These are phyloP conservation scores for Taurulus bubalis DNA, from an alignment of 2,113 vertebrate genomes.

Conservation along the genomic window DNA sequence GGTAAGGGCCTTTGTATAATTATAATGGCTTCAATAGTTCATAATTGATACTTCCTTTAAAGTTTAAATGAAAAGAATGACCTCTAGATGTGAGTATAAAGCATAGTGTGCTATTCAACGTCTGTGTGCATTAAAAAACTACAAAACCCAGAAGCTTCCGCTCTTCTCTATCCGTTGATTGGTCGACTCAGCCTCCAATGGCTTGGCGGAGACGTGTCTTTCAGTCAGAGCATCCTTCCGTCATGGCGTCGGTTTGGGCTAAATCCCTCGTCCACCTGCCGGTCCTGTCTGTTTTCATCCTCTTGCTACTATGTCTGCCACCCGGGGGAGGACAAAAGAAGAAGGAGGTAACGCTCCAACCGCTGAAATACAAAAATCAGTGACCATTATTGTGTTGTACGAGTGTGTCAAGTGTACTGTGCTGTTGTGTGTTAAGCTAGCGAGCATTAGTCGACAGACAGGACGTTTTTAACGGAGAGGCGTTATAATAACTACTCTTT, in stretches of 20 bases:
- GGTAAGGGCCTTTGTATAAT: not conserved
- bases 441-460: not conserved
- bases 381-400: not conserved
- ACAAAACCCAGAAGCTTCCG: slow-evolving; percentile 55
- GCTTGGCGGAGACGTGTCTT: slow-evolving; percentile 60
- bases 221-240: slow-evolving; percentile 68
- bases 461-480: not conserved
- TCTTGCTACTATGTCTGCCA: slow-evolving; percentile 66
- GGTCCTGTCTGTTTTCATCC: slow-evolving; percentile 47
- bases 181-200: slow-evolving; percentile 64
- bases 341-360: slow-evolving; percentile 69
- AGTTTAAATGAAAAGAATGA: not conserved
- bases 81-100: not conserved
- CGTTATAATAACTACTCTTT: not conserved
- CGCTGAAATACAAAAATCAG: not conserved
- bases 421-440: slow-evolving; percentile 38
- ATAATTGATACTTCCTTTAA: not conserved
- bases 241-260: slow-evolving; percentile 71
- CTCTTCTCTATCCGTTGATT: slow-evolving; percentile 38
- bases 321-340: slow-evolving; percentile 79
- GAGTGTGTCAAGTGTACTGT: not conserved
- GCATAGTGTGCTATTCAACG: not conserved
- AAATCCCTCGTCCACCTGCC: slow-evolving; percentile 48
- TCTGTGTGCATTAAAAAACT: slow-evolving; percentile 38
- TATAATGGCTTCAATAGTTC: not conserved